Percentiles rank a stretch among this genome's conserved stretches.
Conservation (phyloP, 2,113 vertebrate species). For the Vombatus ursinus region DNA sequence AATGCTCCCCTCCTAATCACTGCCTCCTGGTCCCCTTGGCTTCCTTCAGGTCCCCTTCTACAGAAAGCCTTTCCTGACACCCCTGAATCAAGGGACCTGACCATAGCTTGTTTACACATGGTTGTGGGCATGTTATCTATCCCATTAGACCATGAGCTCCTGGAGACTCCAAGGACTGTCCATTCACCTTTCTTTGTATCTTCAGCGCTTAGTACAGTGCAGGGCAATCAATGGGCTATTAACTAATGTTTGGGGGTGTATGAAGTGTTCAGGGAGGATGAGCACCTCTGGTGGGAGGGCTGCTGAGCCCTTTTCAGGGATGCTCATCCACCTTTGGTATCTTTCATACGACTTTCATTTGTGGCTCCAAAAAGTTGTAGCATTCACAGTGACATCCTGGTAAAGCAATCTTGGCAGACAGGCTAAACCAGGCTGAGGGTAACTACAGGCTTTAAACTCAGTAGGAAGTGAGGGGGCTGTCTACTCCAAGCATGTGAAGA, state of each 20-base stretch:
- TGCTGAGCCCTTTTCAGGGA: no score
- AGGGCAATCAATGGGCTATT: background rate
- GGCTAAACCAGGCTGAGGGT: background rate
- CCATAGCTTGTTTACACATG: no score
- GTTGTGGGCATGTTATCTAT: background rate
- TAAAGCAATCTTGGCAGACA: background rate
- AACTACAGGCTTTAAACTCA: background rate
- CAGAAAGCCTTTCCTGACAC: background rate
- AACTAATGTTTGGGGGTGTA: background rate
- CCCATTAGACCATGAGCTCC: background rate
- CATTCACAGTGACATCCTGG: background rate
- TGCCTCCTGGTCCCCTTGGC: background rate
- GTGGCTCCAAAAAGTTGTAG: no score
- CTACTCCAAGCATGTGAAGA: background rate
- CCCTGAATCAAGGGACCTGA: background rate
- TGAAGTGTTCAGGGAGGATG: background rate
- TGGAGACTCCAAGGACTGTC: background rate
- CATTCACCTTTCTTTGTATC: background rate
- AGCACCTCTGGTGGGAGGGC: background rate
- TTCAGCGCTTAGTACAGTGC: background rate
- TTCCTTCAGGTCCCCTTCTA: background rate
- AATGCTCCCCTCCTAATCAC: background rate
- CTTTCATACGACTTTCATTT: background rate
- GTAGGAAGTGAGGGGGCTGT: background rate
- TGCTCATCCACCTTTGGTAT: background rate